A percentile compares a stretch with the other conserved stretches of the same genome.
Evolutionary conservation across 2,888 invertebrate genomes (phyloP).

Genomic region (Cheilosia pagana): DNA sequence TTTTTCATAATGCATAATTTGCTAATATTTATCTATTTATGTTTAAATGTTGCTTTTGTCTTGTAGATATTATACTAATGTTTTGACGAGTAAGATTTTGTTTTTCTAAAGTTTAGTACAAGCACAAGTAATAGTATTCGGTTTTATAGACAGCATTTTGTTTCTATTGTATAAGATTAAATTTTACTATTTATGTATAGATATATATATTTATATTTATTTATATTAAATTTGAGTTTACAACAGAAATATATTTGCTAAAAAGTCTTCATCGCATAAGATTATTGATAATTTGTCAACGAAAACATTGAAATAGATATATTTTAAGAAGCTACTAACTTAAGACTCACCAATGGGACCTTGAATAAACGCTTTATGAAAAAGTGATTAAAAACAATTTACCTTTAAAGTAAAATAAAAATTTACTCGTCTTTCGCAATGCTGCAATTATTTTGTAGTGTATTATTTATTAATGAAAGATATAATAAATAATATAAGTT

Average conservation of each 20-base stretch:
- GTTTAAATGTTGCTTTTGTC: conserved; percentile 8
- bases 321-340: neutral
- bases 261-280: conserved; percentile 68
- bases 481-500: too few species aligned
- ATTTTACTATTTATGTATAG: conserved; percentile 20
- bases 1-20: conserved; percentile 16
- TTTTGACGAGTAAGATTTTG: conserved; percentile 35
- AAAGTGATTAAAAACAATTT: too few species aligned
- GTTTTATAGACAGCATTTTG: conserved; percentile 47
- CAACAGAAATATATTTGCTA: conserved; percentile 65
- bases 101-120: conserved; percentile 38
- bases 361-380: neutral
- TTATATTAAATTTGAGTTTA: conserved; percentile 47
- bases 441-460: too few species aligned
- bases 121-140: conserved; percentile 67
- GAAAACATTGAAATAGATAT: neutral
- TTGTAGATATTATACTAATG: conserved; percentile 7
- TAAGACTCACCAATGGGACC: conserved; percentile 1
- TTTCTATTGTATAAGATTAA: conserved; percentile 31
- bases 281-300: conserved; percentile 49
- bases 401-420: neutral
- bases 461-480: too few species aligned
- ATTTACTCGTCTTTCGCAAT: too few species aligned
- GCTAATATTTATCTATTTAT: conserved; percentile 36
- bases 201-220: conserved; percentile 28